These are phyloP conservation scores for Liolophura sinensis DNA, from an alignment of 1,140 invertebrate genomes.

Conservation along the genomic window DNA sequence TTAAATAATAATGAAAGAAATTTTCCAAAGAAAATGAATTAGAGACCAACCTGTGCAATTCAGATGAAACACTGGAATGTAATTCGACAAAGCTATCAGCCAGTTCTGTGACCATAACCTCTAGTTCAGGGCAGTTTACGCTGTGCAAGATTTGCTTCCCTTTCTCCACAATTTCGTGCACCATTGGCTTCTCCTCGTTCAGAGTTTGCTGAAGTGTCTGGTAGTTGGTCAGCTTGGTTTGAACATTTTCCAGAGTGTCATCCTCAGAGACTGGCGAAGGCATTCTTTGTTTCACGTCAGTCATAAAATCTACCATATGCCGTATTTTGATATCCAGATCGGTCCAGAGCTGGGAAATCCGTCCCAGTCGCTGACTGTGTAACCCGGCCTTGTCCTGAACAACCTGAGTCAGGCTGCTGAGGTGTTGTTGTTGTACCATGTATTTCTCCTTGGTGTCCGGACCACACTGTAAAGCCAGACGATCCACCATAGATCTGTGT, in stretches of 20 bases:
- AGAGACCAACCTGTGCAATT: conserved; percentile 43
- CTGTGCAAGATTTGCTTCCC: conserved; percentile 49
- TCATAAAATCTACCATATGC: conserved; percentile 30
- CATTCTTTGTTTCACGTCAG: conserved; percentile 34
- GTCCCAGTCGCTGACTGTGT: conserved; percentile 49
- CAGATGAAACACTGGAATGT: conserved; percentile 35
- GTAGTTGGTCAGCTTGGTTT: conserved; percentile 39
- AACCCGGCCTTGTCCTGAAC: conserved; percentile 50
- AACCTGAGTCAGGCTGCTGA: conserved; percentile 45
- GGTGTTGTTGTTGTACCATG: conserved; percentile 36
- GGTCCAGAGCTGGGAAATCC: conserved; percentile 43
- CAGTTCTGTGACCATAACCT: conserved; percentile 40
- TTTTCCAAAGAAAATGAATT: too few species aligned
- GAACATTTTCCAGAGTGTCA: conserved; percentile 37
- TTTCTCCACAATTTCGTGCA: conserved; percentile 51
- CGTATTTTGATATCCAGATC: conserved; percentile 41
- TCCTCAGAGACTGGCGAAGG: conserved; percentile 37
- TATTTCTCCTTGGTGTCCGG: conserved; percentile 35
- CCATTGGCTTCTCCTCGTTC: conserved; percentile 41
- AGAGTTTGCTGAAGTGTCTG: conserved; percentile 42
- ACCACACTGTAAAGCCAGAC: conserved; percentile 45
- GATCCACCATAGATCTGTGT: conserved; percentile 49
- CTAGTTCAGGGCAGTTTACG: conserved; percentile 44
- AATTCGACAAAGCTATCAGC: conserved; percentile 50
- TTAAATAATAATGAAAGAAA: too few species aligned